Conservation (phyloP, 2,888 invertebrate species). For the Heliconius ismenius region DNA sequence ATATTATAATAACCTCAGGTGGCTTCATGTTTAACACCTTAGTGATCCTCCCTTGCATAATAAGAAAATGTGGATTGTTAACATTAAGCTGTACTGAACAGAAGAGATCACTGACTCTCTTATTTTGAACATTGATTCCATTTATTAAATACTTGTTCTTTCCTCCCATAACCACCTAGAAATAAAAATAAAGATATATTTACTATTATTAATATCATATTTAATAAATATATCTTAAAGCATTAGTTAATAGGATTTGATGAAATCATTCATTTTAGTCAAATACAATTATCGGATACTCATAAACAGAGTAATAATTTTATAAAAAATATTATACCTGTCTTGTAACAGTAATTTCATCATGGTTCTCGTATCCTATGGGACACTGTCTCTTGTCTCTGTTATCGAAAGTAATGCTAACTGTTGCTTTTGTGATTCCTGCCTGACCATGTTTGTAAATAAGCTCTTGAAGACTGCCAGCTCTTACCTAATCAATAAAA, state of each 20-base stretch:
- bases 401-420: conserved; percentile 98
- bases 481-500: conserved; percentile 87
- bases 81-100: conserved; percentile 98
- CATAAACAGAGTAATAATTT: neutral
- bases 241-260: too few relatives aligned
- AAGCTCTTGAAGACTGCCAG: conserved; percentile 93
- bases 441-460: conserved; percentile 99
- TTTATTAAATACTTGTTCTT: conserved; percentile 97
- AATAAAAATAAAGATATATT: conserved; percentile 10
- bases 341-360: conserved; percentile 95
- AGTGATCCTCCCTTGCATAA: conserved; percentile 99
- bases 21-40: conserved; percentile 99
- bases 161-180: conserved; percentile 90
- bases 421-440: conserved; percentile 96
- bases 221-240: too few relatives aligned
- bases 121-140: conserved; percentile 94
- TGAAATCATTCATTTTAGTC: too few relatives aligned
- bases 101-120: conserved; percentile 95
- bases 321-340: conserved; percentile 80
- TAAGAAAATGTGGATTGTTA: conserved; percentile 99
- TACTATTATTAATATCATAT: neutral
- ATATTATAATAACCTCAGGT: conserved; percentile 85
- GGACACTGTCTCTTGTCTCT: conserved; percentile 90
- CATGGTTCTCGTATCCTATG: conserved; percentile 93
- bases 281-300: too few relatives aligned